phyloP scores from a whole-genome alignment of 2,888 invertebrate genomes.

The Masnerella sp. region DNA sequence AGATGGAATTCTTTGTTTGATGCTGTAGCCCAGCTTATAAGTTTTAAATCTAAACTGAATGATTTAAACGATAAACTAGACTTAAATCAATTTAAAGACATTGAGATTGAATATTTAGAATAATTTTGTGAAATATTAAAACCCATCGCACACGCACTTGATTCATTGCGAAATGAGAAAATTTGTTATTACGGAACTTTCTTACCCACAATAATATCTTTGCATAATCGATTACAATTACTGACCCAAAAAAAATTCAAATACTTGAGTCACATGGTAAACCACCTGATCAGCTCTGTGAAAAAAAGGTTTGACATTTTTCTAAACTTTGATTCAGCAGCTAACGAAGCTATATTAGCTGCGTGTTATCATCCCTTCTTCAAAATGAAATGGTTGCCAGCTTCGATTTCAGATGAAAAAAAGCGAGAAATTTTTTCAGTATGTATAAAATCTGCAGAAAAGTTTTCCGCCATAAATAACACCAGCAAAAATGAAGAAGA shows the following conservation, averaged over 20 bases:
- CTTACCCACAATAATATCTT: conserved; percentile 6
- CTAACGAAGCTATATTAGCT: conserved; percentile 11
- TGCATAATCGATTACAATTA: neutral
- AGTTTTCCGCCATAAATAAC: neutral
- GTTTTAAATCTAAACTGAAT: neutral
- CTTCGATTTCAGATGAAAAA: neutral
- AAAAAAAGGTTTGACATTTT: conserved; percentile 3
- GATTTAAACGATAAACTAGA: neutral
- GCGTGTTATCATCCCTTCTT: conserved; percentile 4
- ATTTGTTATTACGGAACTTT: neutral
- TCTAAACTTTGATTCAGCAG: neutral
- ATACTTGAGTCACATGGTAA: neutral
- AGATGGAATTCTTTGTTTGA: too few relatives aligned
- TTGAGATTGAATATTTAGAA: conserved; percentile 13
- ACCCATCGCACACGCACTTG: conserved; percentile 1
- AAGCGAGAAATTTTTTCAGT: neutral
- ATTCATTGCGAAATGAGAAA: conserved; percentile 7
- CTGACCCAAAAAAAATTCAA: neutral
- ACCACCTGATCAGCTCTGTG: neutral
- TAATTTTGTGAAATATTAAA: neutral
- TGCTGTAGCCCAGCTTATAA: neutral
- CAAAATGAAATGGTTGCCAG: conserved; percentile 11
- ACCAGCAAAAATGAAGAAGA: too few relatives aligned
- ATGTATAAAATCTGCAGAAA: conserved; percentile 1
- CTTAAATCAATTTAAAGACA: conserved; percentile 5